Evolutionary conservation across 2,888 invertebrate species (phyloP), one percentile per base, ranked within the genome.

Genomic region (Rhogogaster chlorosoma): DNA sequence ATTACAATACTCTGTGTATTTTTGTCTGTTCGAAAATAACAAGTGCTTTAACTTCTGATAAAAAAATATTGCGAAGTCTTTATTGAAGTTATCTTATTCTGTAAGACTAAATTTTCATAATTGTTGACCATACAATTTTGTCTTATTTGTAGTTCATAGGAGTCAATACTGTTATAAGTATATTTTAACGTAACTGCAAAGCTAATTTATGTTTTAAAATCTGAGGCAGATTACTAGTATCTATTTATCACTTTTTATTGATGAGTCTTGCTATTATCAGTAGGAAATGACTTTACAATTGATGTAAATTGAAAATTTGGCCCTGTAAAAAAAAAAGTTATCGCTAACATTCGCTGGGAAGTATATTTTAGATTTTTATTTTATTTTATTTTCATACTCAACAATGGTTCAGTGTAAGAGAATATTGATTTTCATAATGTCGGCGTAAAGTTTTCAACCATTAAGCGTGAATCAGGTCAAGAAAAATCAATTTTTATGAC

Each of bases 401-500:
- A 38, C 42, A 42, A 73, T 73, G 29, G n/a, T 42, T 73, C 38
- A 42, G 38, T 73, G 38, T 42, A 42, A 22, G 73, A 12, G 3
- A 42, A 38, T 73, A 73, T 73, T n/a, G 73, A 73, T 67, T 73
- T n/a, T 22, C 22, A 38, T 42, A 73, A 73, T 18, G 26, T 29
- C 2, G 10, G n/a, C n/a, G 38, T 38, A 42, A 73, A 42, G 38
- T 73, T 73, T 73, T 73, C 32, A 53, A 53, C 22, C 29, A 29
- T 77, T 26, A 32, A 32, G 53, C 53, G 32, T 77, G 26, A 77
- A 77, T 53, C 26, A 53, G 77, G 77, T 77, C 77, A 77, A 77
- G 77, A 53, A 77, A 77, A 77, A 77, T 77, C 77, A 77, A 49
- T 77, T 77, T 2, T 77, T 77, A 32, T 77, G 29, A 29, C 77